A percentile compares a stretch with the other conserved stretches of the same genome.
Conservation (phyloP, 23 tunicate genomes). For the Pegea sp. region DNA sequence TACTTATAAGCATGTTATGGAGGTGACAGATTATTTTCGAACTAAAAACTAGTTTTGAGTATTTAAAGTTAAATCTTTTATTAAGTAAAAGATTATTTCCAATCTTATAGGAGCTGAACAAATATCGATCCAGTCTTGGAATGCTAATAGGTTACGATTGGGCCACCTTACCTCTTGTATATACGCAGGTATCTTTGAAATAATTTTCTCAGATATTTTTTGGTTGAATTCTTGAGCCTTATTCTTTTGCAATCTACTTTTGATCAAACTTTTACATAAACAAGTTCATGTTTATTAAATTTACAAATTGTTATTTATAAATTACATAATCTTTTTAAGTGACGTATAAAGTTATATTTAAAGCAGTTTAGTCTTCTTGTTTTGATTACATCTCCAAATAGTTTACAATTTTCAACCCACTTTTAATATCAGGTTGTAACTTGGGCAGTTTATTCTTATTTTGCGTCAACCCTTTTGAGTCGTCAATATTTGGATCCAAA, state of each 20-base stretch:
- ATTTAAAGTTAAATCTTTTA: background rate
- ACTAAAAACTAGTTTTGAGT: background rate
- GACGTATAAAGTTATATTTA: too few species aligned
- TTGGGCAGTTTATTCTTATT: slow-evolving; percentile 74
- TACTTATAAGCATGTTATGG: slow-evolving; percentile 24
- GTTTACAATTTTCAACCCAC: too few species aligned
- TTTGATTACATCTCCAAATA: too few species aligned
- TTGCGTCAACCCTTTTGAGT: slow-evolving; percentile 54
- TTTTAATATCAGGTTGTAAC: slow-evolving; percentile 51
- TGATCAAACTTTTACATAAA: too few species aligned
- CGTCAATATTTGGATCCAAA: slow-evolving; percentile 49
- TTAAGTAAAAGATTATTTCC: too few species aligned
- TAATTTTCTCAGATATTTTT: background rate
- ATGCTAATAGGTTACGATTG: slow-evolving; percentile 51
- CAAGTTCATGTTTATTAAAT: too few species aligned
- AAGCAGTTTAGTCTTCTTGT: too few species aligned
- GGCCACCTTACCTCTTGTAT: slow-evolving; percentile 77
- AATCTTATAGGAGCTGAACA: slow-evolving; percentile 39
- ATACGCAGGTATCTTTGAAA: slow-evolving; percentile 43
- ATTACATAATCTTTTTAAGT: too few species aligned
- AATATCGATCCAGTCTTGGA: slow-evolving; percentile 36
- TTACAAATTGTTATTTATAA: too few species aligned
- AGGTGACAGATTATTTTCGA: slow-evolving; percentile 10
- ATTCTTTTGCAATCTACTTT: too few species aligned
- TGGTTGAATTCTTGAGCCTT: too few species aligned